Base-by-base conservation (phyloP, 2,888 invertebrate genomes). In the Amblyteles armatorius region DNA sequence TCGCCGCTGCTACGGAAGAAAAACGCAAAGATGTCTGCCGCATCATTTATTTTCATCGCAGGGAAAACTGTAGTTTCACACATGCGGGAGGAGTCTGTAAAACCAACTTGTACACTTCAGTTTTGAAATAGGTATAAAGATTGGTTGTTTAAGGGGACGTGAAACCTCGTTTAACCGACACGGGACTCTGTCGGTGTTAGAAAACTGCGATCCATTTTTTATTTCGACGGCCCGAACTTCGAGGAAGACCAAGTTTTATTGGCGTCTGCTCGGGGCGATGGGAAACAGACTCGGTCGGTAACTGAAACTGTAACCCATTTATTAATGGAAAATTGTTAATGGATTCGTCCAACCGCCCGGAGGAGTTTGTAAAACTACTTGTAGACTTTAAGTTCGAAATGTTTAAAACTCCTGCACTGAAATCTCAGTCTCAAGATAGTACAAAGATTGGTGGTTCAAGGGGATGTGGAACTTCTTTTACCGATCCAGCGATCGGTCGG, bases 11-110 rank as follows among this genome's bases (percentile, higher is more conserved):
- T 57, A 63, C 55, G 9, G n/a, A 44, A 57, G 40, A 68, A 48
- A 60, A 68, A 80, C 36, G 36, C 36, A 68, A 80, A 80, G 48
- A 74, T 65, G 77, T 72, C 77, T 44, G 48, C n/a, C 9, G 33
- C 44, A 55, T n/a, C 60, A 71, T 82, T 69, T 82, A 76, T 76
- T 77, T 67, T 84, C 72, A 60, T 84, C 71, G 22, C 55, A 16
- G 36, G 13, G 68, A 71, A 71, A 79, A 79, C 29, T 71, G 50
- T 26, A 69, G 22, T 60, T 57, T 55, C 72, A 29, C 65, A 72
- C 55, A 67, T n/a, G 26, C 55, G 19, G 6, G 13, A 29, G 52
- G 50, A 22, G 48, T 19, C 72, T 11, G 36, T 3, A 40, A 22
- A 52, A 19, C 22, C 50, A 74, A 74, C 63, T 65, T 65, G 60